Base-by-base conservation (phyloP, 2,888 invertebrate species). In the Ariolimax columbianus region DNA sequence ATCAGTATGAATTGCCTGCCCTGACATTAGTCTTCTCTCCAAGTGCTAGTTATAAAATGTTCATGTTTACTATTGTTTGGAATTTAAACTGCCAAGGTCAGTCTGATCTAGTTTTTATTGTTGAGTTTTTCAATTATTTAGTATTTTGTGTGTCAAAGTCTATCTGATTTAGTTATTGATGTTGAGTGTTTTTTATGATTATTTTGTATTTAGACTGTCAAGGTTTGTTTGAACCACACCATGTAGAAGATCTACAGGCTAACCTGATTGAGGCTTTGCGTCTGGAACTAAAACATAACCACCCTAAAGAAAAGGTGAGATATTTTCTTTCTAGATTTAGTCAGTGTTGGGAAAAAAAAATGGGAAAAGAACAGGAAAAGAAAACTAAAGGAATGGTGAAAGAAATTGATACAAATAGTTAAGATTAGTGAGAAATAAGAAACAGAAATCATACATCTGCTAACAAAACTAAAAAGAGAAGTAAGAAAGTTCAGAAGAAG, bases 251-350 rank as follows among this genome's bases (percentile, higher is more conserved):
- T 7, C 84, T 91, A 2, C 92, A 92, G 83, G 84, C 87, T 36
- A 90, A 91, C 72, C 83, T 91, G 26, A 86, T 92, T 9, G 90
- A 92, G 36, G 90, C 92, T 0, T 84, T 92, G 9, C 87, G 91
- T 9, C 87, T 92, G 14, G 92, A 91, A 72, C 85, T 92, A 11
- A 91, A 92, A 83, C 91, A 91, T 82, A 92, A 92, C 83, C 92
- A 92, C 80, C 91, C 92, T 1, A 91, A 90, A 63, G 87, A 87
- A 43, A 85, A 85, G 85, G 84, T 84, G 9, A 78, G 70, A 43
- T 3, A 75, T 14, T 17, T 19, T 70, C 23, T 70, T 36, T 9
- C 9, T 6, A 68, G 33, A 30, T 68, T 68, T 7, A 68, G 4
- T 11, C 9, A 47, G 14, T 47, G 19, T 55, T 23, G 23, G 17